Base-by-base conservation (phyloP, 2,888 invertebrate species). In the Cybosia mesomella region DNA sequence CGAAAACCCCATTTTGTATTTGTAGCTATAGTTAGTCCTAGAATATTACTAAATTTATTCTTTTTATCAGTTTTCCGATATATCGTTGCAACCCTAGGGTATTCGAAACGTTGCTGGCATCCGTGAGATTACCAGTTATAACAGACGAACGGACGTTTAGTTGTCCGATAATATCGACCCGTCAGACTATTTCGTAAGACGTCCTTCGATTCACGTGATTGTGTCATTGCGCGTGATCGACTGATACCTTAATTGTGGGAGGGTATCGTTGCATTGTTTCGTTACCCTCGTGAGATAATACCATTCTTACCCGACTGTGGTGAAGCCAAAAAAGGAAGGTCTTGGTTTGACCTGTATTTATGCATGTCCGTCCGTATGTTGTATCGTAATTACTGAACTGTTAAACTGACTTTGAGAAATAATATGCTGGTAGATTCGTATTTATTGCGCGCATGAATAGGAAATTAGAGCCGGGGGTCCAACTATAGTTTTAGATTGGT, bases 41-140 rank as follows among this genome's bases (percentile, higher is more conserved):
- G n/a, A n/a, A n/a, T n/a, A n/a, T n/a, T n/a, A n/a, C n/a, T n/a
- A n/a, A n/a, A n/a, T n/a, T n/a, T n/a, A n/a, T n/a, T n/a, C n/a
- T 43, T 18, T 18, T 7, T 18, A 18, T 43, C 18, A 1, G 7
- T 43, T 15, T 18, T 7, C 43, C 18, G 18, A 43, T 43, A 18
- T 5, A 43, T n/a, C n/a, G 8, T 49, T 49, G 49, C n/a, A 49
- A n/a, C n/a, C 49, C 49, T 49, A 34, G 8, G n/a, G 49, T 49
- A 89, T 87, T 86, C 89, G 83, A 86, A 88, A 89, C 76, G 70
- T 67, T 67, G 75, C 80, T 78, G 74, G 71, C 79, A 83, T 83
- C 81, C 67, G 71, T 72, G 72, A 67, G 70, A 82, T 85, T 83
- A 82, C 66, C 73, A 72, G 68, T 76, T 77, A 76, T 74, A 75